Percentiles rank a stretch among this genome's conserved stretches.
These are phyloP conservation scores for Corythoichthys intestinalis DNA, from an alignment of 2,113 vertebrate species.

Conservation along the genomic window DNA sequence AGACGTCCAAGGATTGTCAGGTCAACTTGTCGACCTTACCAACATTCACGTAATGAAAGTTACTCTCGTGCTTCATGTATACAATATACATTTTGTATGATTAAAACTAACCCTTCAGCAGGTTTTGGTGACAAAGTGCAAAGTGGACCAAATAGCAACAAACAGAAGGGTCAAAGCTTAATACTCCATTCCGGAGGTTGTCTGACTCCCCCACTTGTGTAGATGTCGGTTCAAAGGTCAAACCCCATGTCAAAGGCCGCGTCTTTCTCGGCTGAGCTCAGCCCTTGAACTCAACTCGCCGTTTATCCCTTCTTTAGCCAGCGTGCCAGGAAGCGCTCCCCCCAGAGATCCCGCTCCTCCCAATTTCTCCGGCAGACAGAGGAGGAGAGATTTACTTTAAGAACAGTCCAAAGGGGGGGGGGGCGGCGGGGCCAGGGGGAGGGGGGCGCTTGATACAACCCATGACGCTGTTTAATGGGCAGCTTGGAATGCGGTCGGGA, in stretches of 20 bases:
- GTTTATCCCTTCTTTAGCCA: conserved; percentile 44
- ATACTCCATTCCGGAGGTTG: conserved; percentile 30
- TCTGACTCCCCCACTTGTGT: conserved; percentile 23
- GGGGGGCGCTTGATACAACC: conserved; percentile 53
- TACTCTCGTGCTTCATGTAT: not conserved
- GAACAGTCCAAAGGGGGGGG: conserved; percentile 15
- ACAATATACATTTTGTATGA: not conserved
- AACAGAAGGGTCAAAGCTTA: conserved; percentile 6
- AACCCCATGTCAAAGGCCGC: conserved; percentile 31
- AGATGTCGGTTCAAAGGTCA: conserved; percentile 41
- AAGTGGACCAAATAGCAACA: not conserved
- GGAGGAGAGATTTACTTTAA: conserved; percentile 35
- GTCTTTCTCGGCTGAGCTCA: conserved; percentile 40
- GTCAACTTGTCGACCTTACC: too few relatives aligned
- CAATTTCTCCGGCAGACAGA: conserved; percentile 34
- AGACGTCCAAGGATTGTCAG: too few relatives aligned
- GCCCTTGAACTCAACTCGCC: conserved; percentile 55
- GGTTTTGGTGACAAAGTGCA: not conserved
- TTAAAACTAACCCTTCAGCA: not conserved
- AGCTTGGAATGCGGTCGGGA: conserved; percentile 60
- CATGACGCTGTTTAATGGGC: conserved; percentile 64
- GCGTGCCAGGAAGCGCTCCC: conserved; percentile 36
- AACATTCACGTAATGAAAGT: too few relatives aligned
- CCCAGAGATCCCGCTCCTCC: conserved; percentile 21
- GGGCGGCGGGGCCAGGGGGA: conserved; percentile 1